phyloP scores from a whole-genome alignment of 1,140 invertebrate genomes.

The Platyura marginata region DNA sequence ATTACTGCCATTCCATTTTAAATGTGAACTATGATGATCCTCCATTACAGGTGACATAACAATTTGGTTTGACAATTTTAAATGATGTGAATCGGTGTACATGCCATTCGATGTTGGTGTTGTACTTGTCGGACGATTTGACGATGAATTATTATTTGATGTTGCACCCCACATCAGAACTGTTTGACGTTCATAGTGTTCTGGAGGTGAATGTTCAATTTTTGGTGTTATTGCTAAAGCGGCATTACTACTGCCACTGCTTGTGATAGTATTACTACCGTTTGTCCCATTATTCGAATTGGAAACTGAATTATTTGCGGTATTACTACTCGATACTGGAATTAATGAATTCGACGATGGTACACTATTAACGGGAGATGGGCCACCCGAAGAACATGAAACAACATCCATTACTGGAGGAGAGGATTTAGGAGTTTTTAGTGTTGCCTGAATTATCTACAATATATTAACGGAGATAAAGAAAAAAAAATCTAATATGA shows the following conservation, averaged over 20 bases:
- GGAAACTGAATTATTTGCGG: background rate
- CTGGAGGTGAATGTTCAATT: constrained; percentile 20
- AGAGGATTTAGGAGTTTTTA: constrained; percentile 23
- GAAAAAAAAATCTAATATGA: background rate
- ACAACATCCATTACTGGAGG: constrained; percentile 23
- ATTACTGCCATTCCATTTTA: constrained; percentile 14
- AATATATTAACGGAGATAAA: too few species aligned
- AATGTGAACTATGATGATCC: background rate
- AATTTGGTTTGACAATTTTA: constrained; percentile 8
- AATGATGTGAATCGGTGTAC: constrained; percentile 7
- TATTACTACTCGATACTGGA: constrained; percentile 1
- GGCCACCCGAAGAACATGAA: constrained; percentile 21
- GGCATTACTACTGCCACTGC: constrained; percentile 6
- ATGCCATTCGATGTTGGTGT: constrained; percentile 12
- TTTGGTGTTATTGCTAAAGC: constrained; percentile 18
- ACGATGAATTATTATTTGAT: constrained; percentile 19
- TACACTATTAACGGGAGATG: constrained; percentile 12
- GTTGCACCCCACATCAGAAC: constrained; percentile 70
- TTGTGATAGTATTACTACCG: background rate
- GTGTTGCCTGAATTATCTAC: constrained; percentile 11
- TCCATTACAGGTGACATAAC: constrained; percentile 2
- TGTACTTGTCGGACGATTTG: constrained; percentile 26
- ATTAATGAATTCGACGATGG: background rate
- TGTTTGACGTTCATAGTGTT: constrained; percentile 49
- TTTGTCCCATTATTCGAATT: constrained; percentile 3